Conservation (phyloP, 2,888 invertebrate species). For the Dyspetes luteomarginatus region DNA sequence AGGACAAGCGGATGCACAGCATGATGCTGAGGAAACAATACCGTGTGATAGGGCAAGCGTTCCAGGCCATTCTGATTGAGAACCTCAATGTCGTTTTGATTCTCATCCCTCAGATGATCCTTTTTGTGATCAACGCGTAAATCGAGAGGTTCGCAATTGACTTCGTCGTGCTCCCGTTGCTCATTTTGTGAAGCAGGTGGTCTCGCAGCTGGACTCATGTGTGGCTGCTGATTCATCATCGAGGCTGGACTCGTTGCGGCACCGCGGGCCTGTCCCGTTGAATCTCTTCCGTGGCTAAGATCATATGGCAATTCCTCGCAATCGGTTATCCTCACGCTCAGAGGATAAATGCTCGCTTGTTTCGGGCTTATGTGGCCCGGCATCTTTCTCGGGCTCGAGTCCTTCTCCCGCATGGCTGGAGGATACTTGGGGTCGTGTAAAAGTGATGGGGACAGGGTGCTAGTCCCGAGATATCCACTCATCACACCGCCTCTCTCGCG, state of each 20-base stretch:
- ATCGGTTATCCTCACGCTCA: conserved; percentile 86
- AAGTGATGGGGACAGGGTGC: conserved; percentile 83
- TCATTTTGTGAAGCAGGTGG: conserved; percentile 83
- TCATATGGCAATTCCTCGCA: conserved; percentile 88
- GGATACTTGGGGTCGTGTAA: conserved; percentile 81
- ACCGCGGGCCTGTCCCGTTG: conserved; percentile 77
- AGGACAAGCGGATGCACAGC: conserved; percentile 89
- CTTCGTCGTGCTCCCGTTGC: conserved; percentile 80
- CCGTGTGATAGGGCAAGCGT: conserved; percentile 79
- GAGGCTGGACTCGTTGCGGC: conserved; percentile 45
- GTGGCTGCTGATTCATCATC: conserved; percentile 83
- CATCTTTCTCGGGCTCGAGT: conserved; percentile 96
- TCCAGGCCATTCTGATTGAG: conserved; percentile 78
- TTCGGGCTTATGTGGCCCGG: conserved; percentile 89
- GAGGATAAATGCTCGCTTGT: conserved; percentile 90
- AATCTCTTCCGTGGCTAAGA: conserved; percentile 83
- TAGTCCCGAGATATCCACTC: conserved; percentile 81
- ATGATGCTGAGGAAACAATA: conserved; percentile 81
- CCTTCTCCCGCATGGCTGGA: conserved; percentile 94
- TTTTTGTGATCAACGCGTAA: conserved; percentile 94
- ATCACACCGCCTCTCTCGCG: conserved; percentile 78
- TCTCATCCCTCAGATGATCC: conserved; percentile 91
- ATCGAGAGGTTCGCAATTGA: conserved; percentile 93
- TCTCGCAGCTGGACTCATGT: conserved; percentile 86
- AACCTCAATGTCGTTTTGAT: conserved; percentile 90